phyloP scores from a whole-genome alignment of 2,888 invertebrate species.

The Himalopsyche tibetana region DNA sequence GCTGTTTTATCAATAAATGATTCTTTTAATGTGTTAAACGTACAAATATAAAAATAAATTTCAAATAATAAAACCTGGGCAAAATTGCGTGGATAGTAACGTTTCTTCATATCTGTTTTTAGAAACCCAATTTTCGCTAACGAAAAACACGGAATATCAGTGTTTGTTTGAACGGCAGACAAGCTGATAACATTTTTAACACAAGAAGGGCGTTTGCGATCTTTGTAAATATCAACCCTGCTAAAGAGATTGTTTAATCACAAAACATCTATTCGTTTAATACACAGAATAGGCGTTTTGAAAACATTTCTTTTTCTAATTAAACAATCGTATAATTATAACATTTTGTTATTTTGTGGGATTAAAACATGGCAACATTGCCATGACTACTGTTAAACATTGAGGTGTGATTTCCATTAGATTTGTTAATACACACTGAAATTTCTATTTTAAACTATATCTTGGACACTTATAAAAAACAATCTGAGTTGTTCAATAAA shows the following conservation, averaged over 20 bases:
- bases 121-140: background rate
- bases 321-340: background rate
- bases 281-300: constrained; percentile 15
- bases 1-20: background rate
- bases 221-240: background rate
- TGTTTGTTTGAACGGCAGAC: background rate
- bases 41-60: background rate
- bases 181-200: background rate
- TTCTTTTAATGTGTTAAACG: background rate
- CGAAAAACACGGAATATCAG: background rate
- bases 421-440: too few species aligned
- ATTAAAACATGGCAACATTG: background rate
- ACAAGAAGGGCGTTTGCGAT: constrained; percentile 2
- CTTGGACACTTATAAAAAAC: too few species aligned
- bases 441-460: too few species aligned
- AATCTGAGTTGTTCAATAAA: too few species aligned
- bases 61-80: background rate
- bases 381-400: too few species aligned
- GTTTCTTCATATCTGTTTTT: background rate
- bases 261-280: background rate
- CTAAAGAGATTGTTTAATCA: background rate
- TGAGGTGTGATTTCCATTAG: too few species aligned
- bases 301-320: background rate
- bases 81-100: background rate
- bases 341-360: background rate